Evolutionary conservation across 2,113 vertebrate genomes (phyloP), one percentile per base, ranked within the genome.

Genomic region (Lepisosteus osseus): DNA sequence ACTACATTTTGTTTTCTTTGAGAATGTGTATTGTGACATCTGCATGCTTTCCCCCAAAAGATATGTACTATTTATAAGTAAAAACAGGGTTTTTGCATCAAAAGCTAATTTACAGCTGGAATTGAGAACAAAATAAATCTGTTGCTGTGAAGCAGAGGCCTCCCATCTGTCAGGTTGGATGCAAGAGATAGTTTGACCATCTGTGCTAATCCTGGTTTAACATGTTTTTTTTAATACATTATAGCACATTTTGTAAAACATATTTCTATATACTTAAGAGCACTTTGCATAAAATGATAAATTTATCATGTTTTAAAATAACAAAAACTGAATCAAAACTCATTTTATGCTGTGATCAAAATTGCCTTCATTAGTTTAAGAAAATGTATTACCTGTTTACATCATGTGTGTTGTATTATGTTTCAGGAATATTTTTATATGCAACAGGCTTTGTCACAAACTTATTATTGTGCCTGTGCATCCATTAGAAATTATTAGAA

Each of bases 91-190:
- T 69, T 69, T 15, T 63, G 67, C 72, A 68, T 74, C 81, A 66
- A 80, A 84, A 81, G 84, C 80, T 84, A 79, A 86, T 84, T 87
- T 88, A 86, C 85, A 88, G 82, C 85, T 83, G 85, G 84, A 85
- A 83, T 72, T 72, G 82, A 83, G 82, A 84, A 79, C 76, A 73
- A 80, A 86, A 86, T 75, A 72, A 85, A 88, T 83, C 76, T 42
- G 81, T 76, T 78, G 76, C 84, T 79, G 77, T 78, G 84, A 72
- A 84, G 87, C 83, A 78, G 80, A 90, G 83, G 79, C 79, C 84
- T 76, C 80, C 87, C 87, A 91, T 91, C 91, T 91, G 91, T 82
- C 81, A 75, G 56, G 69, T 77, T 82, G 82, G 71, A 85, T 83
- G 78, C 83, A 73, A 75, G 79, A 77, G 80, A 76, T 77, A 75